Conservation (phyloP, 2,888 invertebrate species). For the Meliscaeva auricollis region DNA sequence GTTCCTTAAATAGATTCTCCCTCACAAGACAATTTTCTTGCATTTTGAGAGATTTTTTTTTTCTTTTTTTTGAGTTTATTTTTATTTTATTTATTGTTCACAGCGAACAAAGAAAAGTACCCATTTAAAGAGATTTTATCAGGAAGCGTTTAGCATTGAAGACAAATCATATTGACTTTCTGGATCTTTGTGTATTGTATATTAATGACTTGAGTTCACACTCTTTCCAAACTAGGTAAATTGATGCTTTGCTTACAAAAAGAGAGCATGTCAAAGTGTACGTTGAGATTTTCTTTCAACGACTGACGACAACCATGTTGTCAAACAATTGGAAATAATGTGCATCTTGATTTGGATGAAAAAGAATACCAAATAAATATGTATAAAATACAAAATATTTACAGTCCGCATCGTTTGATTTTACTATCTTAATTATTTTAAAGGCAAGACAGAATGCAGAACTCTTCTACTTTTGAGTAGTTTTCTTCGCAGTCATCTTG, state of each 20-base stretch:
- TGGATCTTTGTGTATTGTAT: neutral
- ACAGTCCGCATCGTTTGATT: too few relatives aligned
- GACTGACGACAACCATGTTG: neutral
- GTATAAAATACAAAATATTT: too few relatives aligned
- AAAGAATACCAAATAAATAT: too few relatives aligned
- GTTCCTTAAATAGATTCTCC: conserved; percentile 9
- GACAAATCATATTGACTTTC: neutral
- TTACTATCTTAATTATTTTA: too few relatives aligned
- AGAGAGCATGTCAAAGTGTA: neutral
- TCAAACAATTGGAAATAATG: neutral
- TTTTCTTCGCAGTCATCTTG: too few relatives aligned
- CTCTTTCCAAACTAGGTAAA: neutral
- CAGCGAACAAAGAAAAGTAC: conserved; percentile 1
- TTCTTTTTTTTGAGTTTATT: neutral
- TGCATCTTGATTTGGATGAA: neutral
- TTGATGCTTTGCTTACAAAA: neutral
- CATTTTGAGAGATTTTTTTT: conserved; percentile 3
- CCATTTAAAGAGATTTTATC: conserved; percentile 4
- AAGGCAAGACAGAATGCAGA: too few relatives aligned
- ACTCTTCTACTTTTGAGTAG: too few relatives aligned
- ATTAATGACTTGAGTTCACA: neutral
- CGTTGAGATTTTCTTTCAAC: neutral
- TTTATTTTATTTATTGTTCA: neutral
- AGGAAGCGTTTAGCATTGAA: conserved; percentile 5
- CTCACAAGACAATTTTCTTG: conserved; percentile 7